Evolutionary conservation across 2,113 vertebrate species (phyloP).

Genomic region (Dermatemys mawii): DNA sequence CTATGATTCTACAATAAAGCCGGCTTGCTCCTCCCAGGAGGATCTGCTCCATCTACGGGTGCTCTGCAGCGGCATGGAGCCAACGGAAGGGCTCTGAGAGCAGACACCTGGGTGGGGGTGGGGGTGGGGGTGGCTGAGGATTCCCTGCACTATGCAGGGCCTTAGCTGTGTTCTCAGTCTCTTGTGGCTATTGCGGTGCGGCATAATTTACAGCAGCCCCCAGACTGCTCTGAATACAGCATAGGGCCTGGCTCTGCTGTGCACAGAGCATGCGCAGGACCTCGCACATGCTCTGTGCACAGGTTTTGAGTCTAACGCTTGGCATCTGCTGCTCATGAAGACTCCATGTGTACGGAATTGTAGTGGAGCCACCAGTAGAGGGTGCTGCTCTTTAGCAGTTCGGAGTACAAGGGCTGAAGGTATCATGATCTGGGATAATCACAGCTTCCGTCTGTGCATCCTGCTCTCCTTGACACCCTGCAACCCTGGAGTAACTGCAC

Average conservation of each 20-base stretch:
- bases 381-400: neutral
- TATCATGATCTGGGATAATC: neutral
- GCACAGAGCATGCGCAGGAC: neutral
- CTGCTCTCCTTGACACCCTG: neutral
- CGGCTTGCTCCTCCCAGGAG: neutral
- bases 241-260: neutral
- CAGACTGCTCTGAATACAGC: neutral
- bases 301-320: neutral
- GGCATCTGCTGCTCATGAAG: neutral
- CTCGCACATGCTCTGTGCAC: neutral
- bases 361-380: neutral
- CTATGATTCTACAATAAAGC: no score
- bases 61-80: neutral
- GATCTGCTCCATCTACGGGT: neutral
- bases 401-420: neutral
- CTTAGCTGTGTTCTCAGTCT: neutral
- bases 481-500: neutral
- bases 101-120: fast-evolving
- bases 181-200: neutral
- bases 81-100: fast-evolving
- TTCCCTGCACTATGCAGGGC: neutral
- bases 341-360: neutral
- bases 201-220: neutral
- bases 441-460: neutral
- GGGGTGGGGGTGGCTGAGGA: neutral